A percentile compares a stretch with the other conserved stretches of the same genome.
phyloP scores from a whole-genome alignment of 1,140 invertebrate genomes.

The Bombyx mandarina region DNA sequence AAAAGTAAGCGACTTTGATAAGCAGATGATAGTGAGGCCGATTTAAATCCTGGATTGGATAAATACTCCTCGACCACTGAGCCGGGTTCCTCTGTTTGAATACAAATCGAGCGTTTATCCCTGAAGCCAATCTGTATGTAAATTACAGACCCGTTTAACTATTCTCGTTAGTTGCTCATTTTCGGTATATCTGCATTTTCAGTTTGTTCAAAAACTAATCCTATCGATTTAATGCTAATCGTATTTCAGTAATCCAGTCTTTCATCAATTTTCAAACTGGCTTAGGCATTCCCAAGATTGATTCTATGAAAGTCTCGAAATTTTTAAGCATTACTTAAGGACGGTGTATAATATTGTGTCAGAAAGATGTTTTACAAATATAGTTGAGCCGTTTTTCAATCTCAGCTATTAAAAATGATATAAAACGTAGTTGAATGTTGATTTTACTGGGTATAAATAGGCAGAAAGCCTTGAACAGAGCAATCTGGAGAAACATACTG shows the following conservation, averaged over 20 bases:
- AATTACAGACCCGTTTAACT: constrained; percentile 66
- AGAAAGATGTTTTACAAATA: too few relatives aligned
- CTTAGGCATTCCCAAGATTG: background rate
- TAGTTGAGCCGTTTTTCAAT: too few relatives aligned
- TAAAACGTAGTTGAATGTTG: too few relatives aligned
- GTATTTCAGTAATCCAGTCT: background rate
- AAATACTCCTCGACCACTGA: constrained; percentile 58
- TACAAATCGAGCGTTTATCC: constrained; percentile 69
- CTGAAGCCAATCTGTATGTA: constrained; percentile 68
- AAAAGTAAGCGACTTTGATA: constrained; percentile 29
- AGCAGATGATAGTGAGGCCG: constrained; percentile 43
- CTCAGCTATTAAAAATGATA: too few relatives aligned
- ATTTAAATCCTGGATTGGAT: constrained; percentile 61
- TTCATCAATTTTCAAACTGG: background rate
- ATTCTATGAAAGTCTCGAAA: too few relatives aligned
- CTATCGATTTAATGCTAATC: constrained; percentile 9
- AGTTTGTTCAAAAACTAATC: constrained; percentile 20
- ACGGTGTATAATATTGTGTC: too few relatives aligned
- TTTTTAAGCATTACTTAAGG: too few relatives aligned
- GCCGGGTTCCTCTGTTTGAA: constrained; percentile 59
- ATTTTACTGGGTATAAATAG: too few relatives aligned
- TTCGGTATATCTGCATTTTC: constrained; percentile 57
- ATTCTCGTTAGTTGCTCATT: constrained; percentile 71
- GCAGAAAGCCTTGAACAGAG: too few relatives aligned
- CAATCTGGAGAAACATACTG: too few relatives aligned